These are phyloP conservation scores for Plecturocebus donacophilus DNA, from an alignment of 2,113 vertebrate species.

Conservation along the genomic window DNA sequence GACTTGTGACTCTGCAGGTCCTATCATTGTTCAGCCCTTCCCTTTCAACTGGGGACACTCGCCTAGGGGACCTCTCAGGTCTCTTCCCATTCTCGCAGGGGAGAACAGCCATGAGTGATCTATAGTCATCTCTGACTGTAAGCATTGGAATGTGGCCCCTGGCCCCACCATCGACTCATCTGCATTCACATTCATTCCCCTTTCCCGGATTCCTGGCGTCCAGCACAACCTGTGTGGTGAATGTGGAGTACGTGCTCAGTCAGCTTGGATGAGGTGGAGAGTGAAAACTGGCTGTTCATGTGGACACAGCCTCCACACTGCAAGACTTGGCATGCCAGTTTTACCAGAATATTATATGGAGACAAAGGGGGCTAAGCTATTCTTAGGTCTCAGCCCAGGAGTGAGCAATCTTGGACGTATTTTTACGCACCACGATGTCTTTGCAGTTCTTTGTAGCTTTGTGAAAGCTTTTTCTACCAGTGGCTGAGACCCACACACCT, in stretches of 20 bases:
- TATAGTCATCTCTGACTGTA: background rate
- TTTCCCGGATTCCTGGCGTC: background rate
- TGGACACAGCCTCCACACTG: background rate
- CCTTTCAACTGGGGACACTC: background rate
- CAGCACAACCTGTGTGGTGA: background rate
- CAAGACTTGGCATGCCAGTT: background rate
- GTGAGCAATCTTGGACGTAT: background rate
- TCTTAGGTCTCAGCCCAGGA: background rate
- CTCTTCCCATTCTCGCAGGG: background rate
- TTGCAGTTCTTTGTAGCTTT: constrained; percentile 15
- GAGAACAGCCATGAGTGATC: background rate
- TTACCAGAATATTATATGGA: background rate
- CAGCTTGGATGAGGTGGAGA: background rate
- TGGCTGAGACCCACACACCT: background rate
- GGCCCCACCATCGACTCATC: background rate
- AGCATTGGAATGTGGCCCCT: background rate
- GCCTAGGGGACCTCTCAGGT: background rate
- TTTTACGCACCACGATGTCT: background rate
- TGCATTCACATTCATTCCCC: background rate
- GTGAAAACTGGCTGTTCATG: background rate
- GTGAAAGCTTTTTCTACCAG: background rate
- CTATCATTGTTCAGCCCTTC: background rate
- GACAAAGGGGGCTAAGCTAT: background rate
- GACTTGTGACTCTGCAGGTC: background rate
- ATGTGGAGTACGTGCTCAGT: background rate